Conservation (phyloP, 2,888 invertebrate genomes). For the Julus scandinavius region DNA sequence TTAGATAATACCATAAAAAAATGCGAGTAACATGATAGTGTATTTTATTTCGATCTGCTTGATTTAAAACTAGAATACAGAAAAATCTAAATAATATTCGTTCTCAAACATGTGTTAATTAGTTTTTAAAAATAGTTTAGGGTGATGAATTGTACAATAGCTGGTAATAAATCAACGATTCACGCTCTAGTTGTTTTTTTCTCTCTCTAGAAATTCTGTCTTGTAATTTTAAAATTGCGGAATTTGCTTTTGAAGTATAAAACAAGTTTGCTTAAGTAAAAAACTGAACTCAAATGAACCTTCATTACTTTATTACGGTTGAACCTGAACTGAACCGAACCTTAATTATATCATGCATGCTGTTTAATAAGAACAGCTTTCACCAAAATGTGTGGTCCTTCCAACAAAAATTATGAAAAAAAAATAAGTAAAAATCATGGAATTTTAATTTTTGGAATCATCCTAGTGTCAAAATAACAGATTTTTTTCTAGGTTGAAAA, state of each 20-base stretch:
- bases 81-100: neutral
- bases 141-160: neutral
- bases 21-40: neutral
- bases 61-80: neutral
- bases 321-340: neutral
- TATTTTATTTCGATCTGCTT: neutral
- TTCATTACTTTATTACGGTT: too few relatives aligned
- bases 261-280: neutral
- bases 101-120: neutral
- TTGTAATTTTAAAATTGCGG: neutral
- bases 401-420: too few relatives aligned
- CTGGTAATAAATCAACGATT: neutral
- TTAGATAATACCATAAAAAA: neutral
- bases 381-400: neutral
- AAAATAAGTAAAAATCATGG: too few relatives aligned
- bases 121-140: neutral
- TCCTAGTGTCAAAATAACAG: too few relatives aligned
- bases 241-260: conserved; percentile 8
- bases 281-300: too few relatives aligned
- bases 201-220: neutral
- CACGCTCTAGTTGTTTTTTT: neutral
- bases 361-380: neutral
- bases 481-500: too few relatives aligned
- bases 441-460: too few relatives aligned
- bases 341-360: too few relatives aligned